Base-by-base conservation (phyloP, 92 coral and sea anemone genomes). In the Porites divaricata region DNA sequence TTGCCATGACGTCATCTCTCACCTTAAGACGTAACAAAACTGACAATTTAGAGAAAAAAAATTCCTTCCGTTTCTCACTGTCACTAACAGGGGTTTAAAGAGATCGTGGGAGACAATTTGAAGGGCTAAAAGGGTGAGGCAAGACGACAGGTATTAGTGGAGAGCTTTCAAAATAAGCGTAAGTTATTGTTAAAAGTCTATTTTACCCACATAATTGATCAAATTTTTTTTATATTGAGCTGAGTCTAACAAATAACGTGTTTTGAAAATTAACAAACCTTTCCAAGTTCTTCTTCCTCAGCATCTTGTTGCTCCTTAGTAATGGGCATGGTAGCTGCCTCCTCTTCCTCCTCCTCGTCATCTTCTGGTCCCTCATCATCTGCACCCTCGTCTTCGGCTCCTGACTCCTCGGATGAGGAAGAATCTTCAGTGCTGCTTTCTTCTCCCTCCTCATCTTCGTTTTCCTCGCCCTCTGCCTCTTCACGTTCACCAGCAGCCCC, bases 1-100 rank as follows among this genome's bases (percentile, higher is more conserved):
- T 94, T 1, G 99, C 99, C 99, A 96, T 96, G 50, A 88, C 98
- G 87, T 96, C 99, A 80, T 96, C 99, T 84, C 99, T 94, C 58
- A 80, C 91, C 98, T 94, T 35, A 16, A 73, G 62, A 72, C 10
- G 20, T 4, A 17, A 7, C 10, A 54, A 54, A 26, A 35, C 45
- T 35, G 45, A 35, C 4, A 35, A 35, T 35, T 35, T 35, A 66
- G 19, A 53, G 26, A 63, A 41, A 51, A 21, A 70, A 68, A 20
- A 2, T 22, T 20, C 22, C 23, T 67, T 9, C 2, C 49, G 17
- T 23, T 23, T 35, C 45, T 35, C 45, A 35, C 45, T 4, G 45
- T 35, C 6, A 35, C 45, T 35, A 35, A 4, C 45, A 4, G 45
- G 45, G 45, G 45, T 35, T 35, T 35, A 35, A 35, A 35, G 45